Conservation (phyloP, 2,113 vertebrate species). For the Microtus montanus region DNA sequence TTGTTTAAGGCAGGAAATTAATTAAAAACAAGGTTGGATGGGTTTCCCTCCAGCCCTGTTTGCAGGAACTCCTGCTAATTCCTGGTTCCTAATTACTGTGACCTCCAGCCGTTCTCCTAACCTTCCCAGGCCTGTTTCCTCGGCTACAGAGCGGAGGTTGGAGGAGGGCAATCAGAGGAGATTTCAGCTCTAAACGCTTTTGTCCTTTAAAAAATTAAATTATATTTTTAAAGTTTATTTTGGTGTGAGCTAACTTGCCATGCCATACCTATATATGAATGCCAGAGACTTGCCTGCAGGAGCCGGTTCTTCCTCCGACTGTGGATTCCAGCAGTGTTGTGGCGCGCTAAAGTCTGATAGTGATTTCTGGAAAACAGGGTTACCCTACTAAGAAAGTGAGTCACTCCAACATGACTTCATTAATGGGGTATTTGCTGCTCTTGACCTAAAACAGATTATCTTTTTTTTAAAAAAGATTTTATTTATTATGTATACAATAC, state of each 20-base stretch:
- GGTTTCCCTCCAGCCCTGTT: conserved; percentile 26
- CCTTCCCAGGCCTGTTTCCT: conserved; percentile 48
- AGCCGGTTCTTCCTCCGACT: neutral
- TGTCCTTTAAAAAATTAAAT: neutral
- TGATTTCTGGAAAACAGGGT: conserved; percentile 60
- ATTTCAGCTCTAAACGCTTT: conserved; percentile 28
- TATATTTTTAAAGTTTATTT: neutral
- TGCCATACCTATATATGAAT: neutral
- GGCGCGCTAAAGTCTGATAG: neutral
- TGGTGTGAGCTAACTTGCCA: neutral
- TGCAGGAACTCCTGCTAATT: conserved; percentile 62
- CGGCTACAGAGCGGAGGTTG: conserved; percentile 29
- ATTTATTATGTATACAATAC: too few species aligned
- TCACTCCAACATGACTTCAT: conserved; percentile 9
- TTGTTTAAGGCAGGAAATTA: conserved; percentile 47
- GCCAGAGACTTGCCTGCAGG: neutral
- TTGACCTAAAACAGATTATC: conserved; percentile 41
- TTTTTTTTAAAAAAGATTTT: too few species aligned
- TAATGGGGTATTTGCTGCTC: conserved; percentile 35
- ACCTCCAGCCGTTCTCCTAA: conserved; percentile 31
- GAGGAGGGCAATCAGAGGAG: conserved; percentile 23
- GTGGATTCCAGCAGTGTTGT: neutral
- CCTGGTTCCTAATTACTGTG: conserved; percentile 34
- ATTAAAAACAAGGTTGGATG: conserved; percentile 55
- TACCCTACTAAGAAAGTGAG: conserved; percentile 25